Evolutionary conservation across 2,797 vertebrate species (phyloP).

Genomic region (Scyliorhinus canicula): DNA sequence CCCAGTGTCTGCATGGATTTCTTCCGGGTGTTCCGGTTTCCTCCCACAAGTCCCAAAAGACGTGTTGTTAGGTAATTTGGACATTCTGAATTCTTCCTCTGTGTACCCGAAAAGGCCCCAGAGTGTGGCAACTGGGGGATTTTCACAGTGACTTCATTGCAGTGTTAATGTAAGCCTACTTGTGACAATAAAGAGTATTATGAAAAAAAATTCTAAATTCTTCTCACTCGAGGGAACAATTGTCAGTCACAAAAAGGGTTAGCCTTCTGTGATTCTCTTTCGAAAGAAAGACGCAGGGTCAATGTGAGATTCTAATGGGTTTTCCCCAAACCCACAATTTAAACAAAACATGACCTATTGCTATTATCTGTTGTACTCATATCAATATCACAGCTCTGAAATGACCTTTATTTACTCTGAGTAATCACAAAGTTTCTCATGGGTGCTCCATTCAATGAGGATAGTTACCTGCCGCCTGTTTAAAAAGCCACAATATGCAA

Average conservation of each 20-base stretch:
- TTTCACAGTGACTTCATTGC: too few relatives aligned
- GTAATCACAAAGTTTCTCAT: constrained; percentile 4
- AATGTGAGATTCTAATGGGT: neutral
- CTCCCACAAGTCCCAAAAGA: too few relatives aligned
- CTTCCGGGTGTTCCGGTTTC: too few relatives aligned
- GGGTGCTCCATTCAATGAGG: neutral
- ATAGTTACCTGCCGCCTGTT: neutral
- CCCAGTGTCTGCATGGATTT: too few relatives aligned
- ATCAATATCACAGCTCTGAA: neutral
- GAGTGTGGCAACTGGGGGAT: too few relatives aligned
- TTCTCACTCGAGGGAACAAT: neutral
- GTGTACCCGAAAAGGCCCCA: too few relatives aligned
- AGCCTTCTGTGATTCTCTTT: neutral
- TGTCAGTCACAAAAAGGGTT: neutral
- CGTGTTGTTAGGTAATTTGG: too few relatives aligned
- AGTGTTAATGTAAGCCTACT: too few relatives aligned
- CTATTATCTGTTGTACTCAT: neutral
- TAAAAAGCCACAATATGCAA: constrained; percentile 12
- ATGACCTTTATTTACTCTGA: constrained; percentile 30
- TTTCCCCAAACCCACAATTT: constrained; percentile 15
- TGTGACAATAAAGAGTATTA: too few relatives aligned
- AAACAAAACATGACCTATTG: constrained; percentile 13
- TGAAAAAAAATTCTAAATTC: neutral
- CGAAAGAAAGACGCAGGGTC: neutral
- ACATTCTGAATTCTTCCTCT: too few relatives aligned